Base-by-base conservation (phyloP, 2,797 vertebrate species). In the Malurus splendens region DNA sequence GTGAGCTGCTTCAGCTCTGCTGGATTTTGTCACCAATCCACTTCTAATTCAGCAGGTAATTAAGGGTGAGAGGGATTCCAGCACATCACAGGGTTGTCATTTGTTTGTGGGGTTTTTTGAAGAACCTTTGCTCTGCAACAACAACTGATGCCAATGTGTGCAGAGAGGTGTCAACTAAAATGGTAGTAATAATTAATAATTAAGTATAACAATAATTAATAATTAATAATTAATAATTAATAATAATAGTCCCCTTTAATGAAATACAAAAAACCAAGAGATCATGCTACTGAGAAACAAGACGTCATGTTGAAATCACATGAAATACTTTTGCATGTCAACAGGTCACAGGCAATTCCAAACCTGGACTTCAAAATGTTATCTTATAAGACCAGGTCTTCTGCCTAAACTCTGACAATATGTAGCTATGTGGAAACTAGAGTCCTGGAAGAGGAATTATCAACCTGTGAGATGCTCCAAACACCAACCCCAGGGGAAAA, bases 1-100 rank as follows among this genome's bases (percentile, higher is more conserved):
- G 72, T 0, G 2, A 77, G 47, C 61, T 77, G 47, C 80, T 88
- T 83, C 68, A 67, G 62, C 48, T 90, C 65, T 56, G 10, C 59
- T 70, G 67, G 20, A 23, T 77, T 94, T 88, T 87, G 45, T 55
- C 65, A 71, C 47, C 15, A 85, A 93, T 67, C 24, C 15, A n/a
- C 54, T 88, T 81, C 72, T 86, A 83, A 78, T 78, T 72, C 59
- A 68, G 80, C 81, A 94, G 87, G 86, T 94, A 92, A 86, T 90
- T 65, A 52, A 27, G 1, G 24, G 52, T 45, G 65, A 87, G 36
- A n/a, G 91, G 62, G 61, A 92, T 77, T 72, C 79, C 76, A 82
- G 70, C 51, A 57, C 36, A 71, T 74, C 1, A 0, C 15, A 45
- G 20, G 18, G 6, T 24, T 23, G 7, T 33, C 15, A 9, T 64